phyloP scores from a whole-genome alignment of 2,797 vertebrate genomes.

The Pangasius krempfi region DNA sequence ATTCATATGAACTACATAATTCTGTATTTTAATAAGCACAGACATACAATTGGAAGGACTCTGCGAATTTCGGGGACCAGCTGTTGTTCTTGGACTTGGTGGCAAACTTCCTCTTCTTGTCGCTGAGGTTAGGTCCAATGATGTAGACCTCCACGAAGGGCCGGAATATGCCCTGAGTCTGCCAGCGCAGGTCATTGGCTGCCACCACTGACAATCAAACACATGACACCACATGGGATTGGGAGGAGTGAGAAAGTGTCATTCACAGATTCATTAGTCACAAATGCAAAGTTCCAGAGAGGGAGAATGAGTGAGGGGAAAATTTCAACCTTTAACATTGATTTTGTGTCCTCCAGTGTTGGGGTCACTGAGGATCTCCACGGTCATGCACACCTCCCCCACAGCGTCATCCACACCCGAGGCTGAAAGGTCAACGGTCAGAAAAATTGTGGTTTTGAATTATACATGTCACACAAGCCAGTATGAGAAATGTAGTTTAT shows the following conservation, averaged over 20 bases:
- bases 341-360: conserved; percentile 92
- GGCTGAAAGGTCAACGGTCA: conserved; percentile 70
- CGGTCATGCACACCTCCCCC: conserved; percentile 89
- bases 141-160: conserved; percentile 97
- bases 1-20: not conserved
- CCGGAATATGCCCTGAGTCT: conserved; percentile 92
- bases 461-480: not conserved
- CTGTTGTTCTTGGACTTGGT: conserved; percentile 98
- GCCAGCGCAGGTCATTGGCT: conserved; percentile 95
- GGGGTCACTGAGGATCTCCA: conserved; percentile 90
- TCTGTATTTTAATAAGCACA: not conserved
- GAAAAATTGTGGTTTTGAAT: not conserved
- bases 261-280: not conserved
- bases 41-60: conserved; percentile 95
- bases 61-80: conserved; percentile 94
- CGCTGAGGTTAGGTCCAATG: conserved; percentile 93
- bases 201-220: conserved; percentile 80
- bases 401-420: conserved; percentile 89
- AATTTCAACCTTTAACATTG: conserved; percentile 85
- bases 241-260: not conserved
- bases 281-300: not conserved
- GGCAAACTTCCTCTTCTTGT: conserved; percentile 97
- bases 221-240: not conserved
- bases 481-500: not conserved
- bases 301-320: not conserved